Percentiles rank a stretch among this genome's conserved stretches.
These are phyloP conservation scores for Catostomus latipinnis DNA, from an alignment of 2,797 vertebrate genomes.

Conservation along the genomic window DNA sequence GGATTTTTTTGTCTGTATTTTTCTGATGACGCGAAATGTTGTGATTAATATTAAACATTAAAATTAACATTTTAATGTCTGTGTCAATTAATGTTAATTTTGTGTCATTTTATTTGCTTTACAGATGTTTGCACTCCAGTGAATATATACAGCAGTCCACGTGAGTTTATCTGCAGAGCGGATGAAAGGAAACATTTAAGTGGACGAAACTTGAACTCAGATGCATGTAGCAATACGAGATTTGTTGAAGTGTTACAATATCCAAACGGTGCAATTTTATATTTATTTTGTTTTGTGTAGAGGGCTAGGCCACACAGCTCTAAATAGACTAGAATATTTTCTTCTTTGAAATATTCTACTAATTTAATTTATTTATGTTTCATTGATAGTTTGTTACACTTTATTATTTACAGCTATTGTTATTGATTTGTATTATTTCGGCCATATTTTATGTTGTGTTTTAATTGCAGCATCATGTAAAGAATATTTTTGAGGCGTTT, in stretches of 20 bases:
- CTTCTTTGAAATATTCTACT: conserved; percentile 48
- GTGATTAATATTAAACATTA: no score
- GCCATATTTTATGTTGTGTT: conserved; percentile 54
- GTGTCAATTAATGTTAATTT: neutral
- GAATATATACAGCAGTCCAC: conserved; percentile 39
- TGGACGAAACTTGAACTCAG: conserved; percentile 41
- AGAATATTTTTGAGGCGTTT: conserved; percentile 48
- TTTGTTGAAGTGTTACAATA: conserved; percentile 58
- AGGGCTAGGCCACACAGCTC: conserved; percentile 34
- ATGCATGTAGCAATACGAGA: conserved; percentile 60
- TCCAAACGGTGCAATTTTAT: conserved; percentile 59
- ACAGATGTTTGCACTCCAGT: conserved; percentile 56
- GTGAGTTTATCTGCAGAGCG: conserved; percentile 59
- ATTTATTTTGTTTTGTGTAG: conserved; percentile 44
- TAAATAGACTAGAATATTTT: conserved; percentile 34
- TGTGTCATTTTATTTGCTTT: conserved; percentile 12
- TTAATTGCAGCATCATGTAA: conserved; percentile 53
- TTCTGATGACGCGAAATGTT: no score
- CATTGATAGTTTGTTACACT: conserved; percentile 40
- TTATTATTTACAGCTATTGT: conserved; percentile 60
- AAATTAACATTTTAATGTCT: neutral
- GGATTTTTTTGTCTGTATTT: neutral
- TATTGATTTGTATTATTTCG: conserved; percentile 46
- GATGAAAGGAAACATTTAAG: conserved; percentile 42
- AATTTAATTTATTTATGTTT: conserved; percentile 66